Evolutionary conservation across 53 echinoderm and acorn worm species (phyloP).

Genomic region (Paracentrotus lividus): DNA sequence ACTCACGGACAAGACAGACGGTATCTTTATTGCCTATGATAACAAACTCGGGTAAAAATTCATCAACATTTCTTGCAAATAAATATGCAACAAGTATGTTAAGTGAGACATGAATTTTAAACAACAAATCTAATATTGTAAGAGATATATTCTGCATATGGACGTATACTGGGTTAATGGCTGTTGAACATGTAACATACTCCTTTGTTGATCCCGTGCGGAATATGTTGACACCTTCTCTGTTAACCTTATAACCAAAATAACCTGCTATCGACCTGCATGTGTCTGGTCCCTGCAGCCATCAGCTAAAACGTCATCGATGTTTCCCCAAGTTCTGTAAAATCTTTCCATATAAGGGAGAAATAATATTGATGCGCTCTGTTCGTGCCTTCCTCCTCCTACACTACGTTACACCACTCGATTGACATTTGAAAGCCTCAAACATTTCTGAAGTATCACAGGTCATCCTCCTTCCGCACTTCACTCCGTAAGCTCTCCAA

Average conservation of each 20-base stretch:
- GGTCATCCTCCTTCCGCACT: conserved; percentile 32
- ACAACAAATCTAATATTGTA: too few relatives aligned
- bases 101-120: not conserved
- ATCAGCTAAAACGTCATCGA: conserved; percentile 15
- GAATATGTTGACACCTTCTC: not conserved
- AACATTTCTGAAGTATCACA: conserved; percentile 27
- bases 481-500: conserved; percentile 41
- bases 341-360: conserved; percentile 13
- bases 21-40: not conserved
- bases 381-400: conserved; percentile 2
- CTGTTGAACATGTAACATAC: not conserved
- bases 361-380: conserved; percentile 15
- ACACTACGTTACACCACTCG: not conserved
- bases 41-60: not conserved
- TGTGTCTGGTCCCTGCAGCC: conserved; percentile 10
- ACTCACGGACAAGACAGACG: not conserved
- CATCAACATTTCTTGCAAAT: too few relatives aligned
- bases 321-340: not conserved
- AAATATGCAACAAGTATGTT: not conserved
- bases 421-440: conserved; percentile 42
- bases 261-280: not conserved
- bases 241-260: not conserved
- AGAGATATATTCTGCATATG: not conserved
- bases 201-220: not conserved
- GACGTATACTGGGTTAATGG: not conserved